Evolutionary conservation across 2,888 invertebrate genomes (phyloP), one percentile per base, ranked within the genome.

Genomic region (Steinernema scapterisci): DNA sequence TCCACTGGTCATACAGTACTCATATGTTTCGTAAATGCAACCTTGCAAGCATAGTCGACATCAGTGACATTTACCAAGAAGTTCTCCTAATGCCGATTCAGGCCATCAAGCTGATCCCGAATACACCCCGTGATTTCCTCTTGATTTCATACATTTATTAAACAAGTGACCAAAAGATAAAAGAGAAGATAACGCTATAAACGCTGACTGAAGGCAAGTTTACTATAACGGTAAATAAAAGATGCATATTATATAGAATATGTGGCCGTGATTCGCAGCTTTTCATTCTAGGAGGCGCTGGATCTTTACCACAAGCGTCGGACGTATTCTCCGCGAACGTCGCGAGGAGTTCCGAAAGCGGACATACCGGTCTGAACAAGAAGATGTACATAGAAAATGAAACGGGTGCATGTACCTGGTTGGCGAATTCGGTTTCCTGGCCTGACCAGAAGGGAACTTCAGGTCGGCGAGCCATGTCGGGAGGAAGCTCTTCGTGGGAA

Each of bases 361-460:
- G 85, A 81, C 87, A 88, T 88, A 79, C 87, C 87, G 76, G 83
- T 82, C 83, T 86, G 81, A 63, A 80, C 74, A 16, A 7, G 44
- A n/a, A 9, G 31, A 6, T 31, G 13, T 73, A n/a, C 9, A n/a
- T 27, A n/a, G 51, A 9, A 38, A 3, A 5, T 3, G 31, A 31
- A 13, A 16, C 27, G 31, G 25, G 31, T 2, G 27, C 31, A 3
- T 19, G 81, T 19, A 78, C 82, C 82, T 86, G 87, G 77, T 84
- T 86, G 76, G 87, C 87, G 77, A 85, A 85, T 48, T 84, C 82
- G 48, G 83, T 79, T 73, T 87, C 83, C 78, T 83, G 81, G 77
- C 87, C 86, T 38, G 83, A 82, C 87, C 87, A 87, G 84, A 87
- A 87, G 70, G 87, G 87, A 71, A 87, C 86, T 70, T 85, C 85